These are phyloP conservation scores for Melanotaenia maccullochi DNA, from an alignment of 2,797 vertebrate genomes.

Conservation along the genomic window DNA sequence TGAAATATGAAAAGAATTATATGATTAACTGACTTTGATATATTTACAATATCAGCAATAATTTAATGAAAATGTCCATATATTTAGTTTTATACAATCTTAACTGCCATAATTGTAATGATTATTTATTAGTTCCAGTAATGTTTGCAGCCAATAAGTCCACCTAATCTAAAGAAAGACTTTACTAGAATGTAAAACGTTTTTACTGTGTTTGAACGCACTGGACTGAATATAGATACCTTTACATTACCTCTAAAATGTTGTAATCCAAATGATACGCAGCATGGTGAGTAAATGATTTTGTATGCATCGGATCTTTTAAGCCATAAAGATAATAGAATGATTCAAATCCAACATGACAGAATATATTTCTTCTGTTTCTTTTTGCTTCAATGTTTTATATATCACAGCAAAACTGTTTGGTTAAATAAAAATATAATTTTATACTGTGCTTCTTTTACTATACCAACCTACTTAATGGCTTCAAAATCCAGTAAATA, in stretches of 20 bases:
- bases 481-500: not conserved
- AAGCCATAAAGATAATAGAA: not conserved
- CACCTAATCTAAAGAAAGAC: not conserved
- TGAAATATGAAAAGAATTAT: too few species aligned
- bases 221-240: not conserved
- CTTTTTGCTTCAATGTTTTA: not conserved
- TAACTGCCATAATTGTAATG: too few species aligned
- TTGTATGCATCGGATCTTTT: not conserved
- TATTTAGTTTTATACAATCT: too few species aligned
- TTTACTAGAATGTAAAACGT: constrained; percentile 17
- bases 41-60: too few species aligned
- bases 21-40: too few species aligned
- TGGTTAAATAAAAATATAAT: not conserved
- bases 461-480: not conserved
- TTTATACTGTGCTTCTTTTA: not conserved
- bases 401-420: not conserved
- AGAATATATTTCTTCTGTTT: not conserved
- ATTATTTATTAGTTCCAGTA: too few species aligned
- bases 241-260: not conserved
- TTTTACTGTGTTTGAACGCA: constrained; percentile 1
- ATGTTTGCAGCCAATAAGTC: too few species aligned
- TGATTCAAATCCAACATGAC: not conserved
- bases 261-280: not conserved
- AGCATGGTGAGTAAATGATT: not conserved
- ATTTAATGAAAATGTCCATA: too few species aligned